phyloP scores from a whole-genome alignment of 2,888 invertebrate genomes.

The Polydrusus cervinus region DNA sequence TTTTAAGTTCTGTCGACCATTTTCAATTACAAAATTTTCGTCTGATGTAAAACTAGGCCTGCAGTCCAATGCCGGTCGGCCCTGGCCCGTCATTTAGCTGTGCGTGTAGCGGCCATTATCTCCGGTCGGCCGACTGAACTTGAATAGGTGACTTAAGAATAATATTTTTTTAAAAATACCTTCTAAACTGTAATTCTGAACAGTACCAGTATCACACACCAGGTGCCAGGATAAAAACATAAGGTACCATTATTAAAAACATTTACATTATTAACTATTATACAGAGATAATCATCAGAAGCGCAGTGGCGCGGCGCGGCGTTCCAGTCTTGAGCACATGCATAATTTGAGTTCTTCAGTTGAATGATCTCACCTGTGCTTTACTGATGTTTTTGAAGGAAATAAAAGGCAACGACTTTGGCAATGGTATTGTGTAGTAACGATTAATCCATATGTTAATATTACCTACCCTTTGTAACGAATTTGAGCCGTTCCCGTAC shows the following conservation, averaged over 20 bases:
- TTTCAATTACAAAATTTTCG: too few species aligned
- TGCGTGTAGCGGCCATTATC: too few species aligned
- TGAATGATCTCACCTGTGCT: slow-evolving; percentile 59
- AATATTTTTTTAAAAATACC: too few species aligned
- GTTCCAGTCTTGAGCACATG: slow-evolving; percentile 43
- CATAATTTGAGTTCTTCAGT: slow-evolving; percentile 55
- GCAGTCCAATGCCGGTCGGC: too few species aligned
- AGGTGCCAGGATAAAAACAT: slow-evolving; percentile 6
- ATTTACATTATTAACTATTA: background rate
- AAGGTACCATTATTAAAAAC: slow-evolving; percentile 19
- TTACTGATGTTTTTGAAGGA: slow-evolving; percentile 52
- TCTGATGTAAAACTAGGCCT: too few species aligned
- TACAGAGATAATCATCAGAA: slow-evolving; percentile 8
- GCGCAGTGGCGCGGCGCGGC: background rate
- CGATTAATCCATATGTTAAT: slow-evolving; percentile 33
- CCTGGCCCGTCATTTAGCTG: too few species aligned
- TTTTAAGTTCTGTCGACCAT: too few species aligned
- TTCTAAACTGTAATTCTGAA: background rate
- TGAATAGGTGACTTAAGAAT: too few species aligned
- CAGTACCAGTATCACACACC: background rate
- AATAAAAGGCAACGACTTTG: slow-evolving; percentile 23
- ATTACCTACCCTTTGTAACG: background rate
- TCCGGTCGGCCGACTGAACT: too few species aligned
- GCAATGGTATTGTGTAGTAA: slow-evolving; percentile 15
- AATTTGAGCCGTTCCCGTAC: too few species aligned